Base-by-base conservation (phyloP, 2,797 vertebrate genomes). In the Oreortyx pictus region DNA sequence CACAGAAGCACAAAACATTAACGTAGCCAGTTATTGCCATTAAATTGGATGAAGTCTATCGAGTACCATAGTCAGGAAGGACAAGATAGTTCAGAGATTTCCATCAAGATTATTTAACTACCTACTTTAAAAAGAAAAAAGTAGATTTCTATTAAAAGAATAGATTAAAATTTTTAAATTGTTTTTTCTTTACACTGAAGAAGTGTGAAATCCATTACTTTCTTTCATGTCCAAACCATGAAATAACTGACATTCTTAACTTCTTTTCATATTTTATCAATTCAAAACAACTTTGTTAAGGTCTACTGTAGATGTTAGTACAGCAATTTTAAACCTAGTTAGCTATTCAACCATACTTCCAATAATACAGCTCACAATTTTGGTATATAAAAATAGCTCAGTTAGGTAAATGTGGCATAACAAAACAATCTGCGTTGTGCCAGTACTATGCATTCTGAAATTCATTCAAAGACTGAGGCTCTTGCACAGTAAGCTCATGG, bases 21-120 rank as follows among this genome's bases (percentile, higher is more conserved):
- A 1, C 8, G 37, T 12, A 61, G 46, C 46, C 39, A 33, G 19
- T 22, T 39, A 65, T 6, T 49, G 72, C 39, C 11, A 11, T 27
- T 9, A 74, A 10, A 35, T 14, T 59, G 2, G 8, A 31, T 7
- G 13, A 74, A 46, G 35, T 12, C 57, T 18, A 14, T 2, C 33
- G 5, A 61, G 50, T 31, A 19, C 73, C 31, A 25, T 1, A 47
- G 27, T 6, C 62, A 71, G 41, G 23, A 57, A 23, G 11, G 39
- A 16, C 4, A 44, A 50, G 13, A 22, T 24, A 82, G 50, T 54
- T 29, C 78, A 10, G 27, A 29, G 52, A 22, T 25, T 35, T 5
- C 72, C 25, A 25, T 0, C 1, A 3, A 62, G 6, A 47, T 3
- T 5, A 39, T 11, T 2, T 54, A 44, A n/a, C 25, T 49, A 20